Evolutionary conservation across 2,797 vertebrate genomes (phyloP).

Genomic region (Erpetoichthys calabaricus): DNA sequence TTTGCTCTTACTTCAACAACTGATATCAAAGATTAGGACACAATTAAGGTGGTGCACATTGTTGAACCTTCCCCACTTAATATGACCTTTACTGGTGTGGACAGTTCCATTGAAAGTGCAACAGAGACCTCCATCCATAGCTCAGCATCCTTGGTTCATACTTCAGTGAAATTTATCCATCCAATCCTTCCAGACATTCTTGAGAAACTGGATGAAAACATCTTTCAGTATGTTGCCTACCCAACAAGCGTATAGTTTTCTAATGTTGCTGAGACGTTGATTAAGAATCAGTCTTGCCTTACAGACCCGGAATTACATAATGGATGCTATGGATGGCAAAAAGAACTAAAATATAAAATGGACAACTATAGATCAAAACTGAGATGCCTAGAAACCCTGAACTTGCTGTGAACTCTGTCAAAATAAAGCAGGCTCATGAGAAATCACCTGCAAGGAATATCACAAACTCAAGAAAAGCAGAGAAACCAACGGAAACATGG

Average conservation of each 20-base stretch:
- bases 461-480: constrained; percentile 16
- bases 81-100: too few relatives aligned
- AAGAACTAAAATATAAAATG: constrained; percentile 22
- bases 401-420: constrained; percentile 16
- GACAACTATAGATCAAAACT: constrained; percentile 18
- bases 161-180: neutral
- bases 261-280: constrained; percentile 13
- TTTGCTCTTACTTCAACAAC: constrained; percentile 8
- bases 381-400: constrained; percentile 14
- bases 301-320: constrained; percentile 16
- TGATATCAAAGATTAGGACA: constrained; percentile 15
- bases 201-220: constrained; percentile 13
- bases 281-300: constrained; percentile 18
- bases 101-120: too few relatives aligned
- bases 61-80: too few relatives aligned
- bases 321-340: constrained; percentile 18
- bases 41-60: constrained; percentile 7
- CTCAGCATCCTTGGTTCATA: constrained; percentile 1
- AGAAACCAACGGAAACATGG: constrained; percentile 13
- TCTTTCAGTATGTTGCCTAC: constrained; percentile 20
- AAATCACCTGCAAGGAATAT: constrained; percentile 14
- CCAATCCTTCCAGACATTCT: constrained; percentile 21
- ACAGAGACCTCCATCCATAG: too few relatives aligned
- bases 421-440: constrained; percentile 11
- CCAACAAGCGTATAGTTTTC: constrained; percentile 11